A percentile compares a stretch with the other conserved stretches of the same genome.
Evolutionary conservation across 2,888 invertebrate genomes (phyloP).

Genomic region (Diplolepis rosae): DNA sequence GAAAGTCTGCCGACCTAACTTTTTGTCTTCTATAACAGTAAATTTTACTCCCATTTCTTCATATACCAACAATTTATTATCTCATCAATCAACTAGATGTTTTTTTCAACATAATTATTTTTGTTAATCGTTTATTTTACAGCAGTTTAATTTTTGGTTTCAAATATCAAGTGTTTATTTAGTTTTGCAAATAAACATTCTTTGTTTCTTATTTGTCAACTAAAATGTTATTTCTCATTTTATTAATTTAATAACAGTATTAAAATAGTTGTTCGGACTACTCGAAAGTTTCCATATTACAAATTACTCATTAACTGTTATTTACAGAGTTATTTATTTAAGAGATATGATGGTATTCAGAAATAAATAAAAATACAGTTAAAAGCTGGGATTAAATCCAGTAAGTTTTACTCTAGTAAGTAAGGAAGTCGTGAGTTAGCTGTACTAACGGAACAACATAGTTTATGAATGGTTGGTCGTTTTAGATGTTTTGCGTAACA

Average conservation of each 20-base stretch:
- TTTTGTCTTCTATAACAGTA: not conserved
- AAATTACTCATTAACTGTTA: not conserved
- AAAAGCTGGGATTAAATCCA: not conserved
- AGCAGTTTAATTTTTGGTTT: not conserved
- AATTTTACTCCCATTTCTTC: not conserved
- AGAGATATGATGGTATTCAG: too few species aligned
- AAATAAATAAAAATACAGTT: not conserved
- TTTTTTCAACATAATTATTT: not conserved
- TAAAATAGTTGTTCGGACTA: too few species aligned
- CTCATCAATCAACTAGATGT: not conserved
- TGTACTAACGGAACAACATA: slow-evolving; percentile 19
- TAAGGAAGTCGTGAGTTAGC: slow-evolving; percentile 25
- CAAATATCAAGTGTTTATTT: too few species aligned
- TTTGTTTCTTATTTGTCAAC: too few species aligned
- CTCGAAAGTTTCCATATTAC: not conserved
- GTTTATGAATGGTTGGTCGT: slow-evolving; percentile 2
- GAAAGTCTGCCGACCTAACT: not conserved
- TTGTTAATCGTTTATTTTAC: too few species aligned
- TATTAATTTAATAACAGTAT: too few species aligned
- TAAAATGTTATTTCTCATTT: too few species aligned
- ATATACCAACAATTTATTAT: not conserved
- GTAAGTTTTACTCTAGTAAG: slow-evolving; percentile 16
- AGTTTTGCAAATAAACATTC: too few species aligned
- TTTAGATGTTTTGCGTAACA: not conserved
- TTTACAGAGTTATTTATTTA: too few species aligned